Evolutionary conservation across 2,888 invertebrate species (phyloP).

Genomic region (Apamea monoglypha): DNA sequence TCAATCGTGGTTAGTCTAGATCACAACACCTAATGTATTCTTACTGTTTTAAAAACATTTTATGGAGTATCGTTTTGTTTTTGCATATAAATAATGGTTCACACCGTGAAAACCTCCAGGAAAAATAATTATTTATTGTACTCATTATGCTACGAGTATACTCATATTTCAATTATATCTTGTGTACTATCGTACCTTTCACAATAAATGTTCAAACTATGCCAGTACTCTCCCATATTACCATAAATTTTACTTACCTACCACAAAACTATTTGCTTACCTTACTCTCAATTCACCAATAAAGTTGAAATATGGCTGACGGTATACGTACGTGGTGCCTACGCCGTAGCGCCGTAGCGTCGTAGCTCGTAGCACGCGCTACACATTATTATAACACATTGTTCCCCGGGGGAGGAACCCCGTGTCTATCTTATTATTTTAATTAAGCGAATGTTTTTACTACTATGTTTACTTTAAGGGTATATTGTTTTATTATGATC

Average conservation of each 20-base stretch:
- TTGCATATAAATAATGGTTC: no score
- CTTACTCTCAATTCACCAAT: constrained; percentile 40
- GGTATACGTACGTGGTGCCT: constrained; percentile 34
- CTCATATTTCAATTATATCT: neutral
- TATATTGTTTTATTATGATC: constrained; percentile 18
- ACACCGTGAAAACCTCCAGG: neutral
- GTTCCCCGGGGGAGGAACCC: constrained; percentile 42
- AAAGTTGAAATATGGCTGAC: constrained; percentile 34
- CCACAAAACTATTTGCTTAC: constrained; percentile 31
- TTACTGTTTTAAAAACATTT: neutral
- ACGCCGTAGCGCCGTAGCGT: constrained; percentile 49
- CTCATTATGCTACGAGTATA: neutral
- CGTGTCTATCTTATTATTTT: constrained; percentile 53
- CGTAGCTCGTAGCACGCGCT: constrained; percentile 58
- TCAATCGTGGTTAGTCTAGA: neutral
- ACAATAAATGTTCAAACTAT: constrained; percentile 13
- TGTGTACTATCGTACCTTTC: neutral
- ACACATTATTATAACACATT: constrained; percentile 57
- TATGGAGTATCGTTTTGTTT: neutral
- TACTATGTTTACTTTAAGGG: constrained; percentile 27
- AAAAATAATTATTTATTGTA: neutral
- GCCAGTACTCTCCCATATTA: neutral
- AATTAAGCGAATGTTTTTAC: constrained; percentile 47
- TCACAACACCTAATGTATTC: neutral
- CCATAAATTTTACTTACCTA: constrained; percentile 12